Evolutionary conservation across 1,140 invertebrate genomes (phyloP).

Genomic region (Colletes gigas): DNA sequence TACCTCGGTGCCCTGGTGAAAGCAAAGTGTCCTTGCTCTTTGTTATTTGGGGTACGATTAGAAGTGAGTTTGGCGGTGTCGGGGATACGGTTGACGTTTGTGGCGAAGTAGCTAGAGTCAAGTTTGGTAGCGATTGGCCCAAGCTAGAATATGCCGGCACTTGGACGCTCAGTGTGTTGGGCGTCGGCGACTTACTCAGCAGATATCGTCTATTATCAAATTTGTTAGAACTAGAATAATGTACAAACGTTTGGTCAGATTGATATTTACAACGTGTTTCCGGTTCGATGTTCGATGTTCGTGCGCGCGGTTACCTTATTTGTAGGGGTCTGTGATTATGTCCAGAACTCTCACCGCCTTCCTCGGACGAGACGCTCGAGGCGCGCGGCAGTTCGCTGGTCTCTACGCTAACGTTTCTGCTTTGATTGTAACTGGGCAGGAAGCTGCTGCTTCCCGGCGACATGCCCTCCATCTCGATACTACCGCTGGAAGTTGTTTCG

Average conservation of each 20-base stretch:
- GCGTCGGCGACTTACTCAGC: slow-evolving; percentile 81
- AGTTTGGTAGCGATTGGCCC: slow-evolving; percentile 88
- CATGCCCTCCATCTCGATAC: slow-evolving; percentile 87
- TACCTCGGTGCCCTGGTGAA: slow-evolving; percentile 81
- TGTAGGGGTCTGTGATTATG: slow-evolving; percentile 76
- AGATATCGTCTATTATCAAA: slow-evolving; percentile 72
- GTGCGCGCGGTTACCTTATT: slow-evolving; percentile 70
- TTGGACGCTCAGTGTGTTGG: slow-evolving; percentile 89
- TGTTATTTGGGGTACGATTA: slow-evolving; percentile 80
- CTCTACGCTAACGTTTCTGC: slow-evolving; percentile 82
- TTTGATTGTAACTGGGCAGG: slow-evolving; percentile 79
- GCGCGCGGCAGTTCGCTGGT: slow-evolving; percentile 81
- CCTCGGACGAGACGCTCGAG: slow-evolving; percentile 84
- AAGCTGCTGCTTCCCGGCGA: slow-evolving; percentile 80
- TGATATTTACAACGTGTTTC: not conserved
- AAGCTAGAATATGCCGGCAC: slow-evolving; percentile 84
- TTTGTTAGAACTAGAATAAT: slow-evolving; percentile 49
- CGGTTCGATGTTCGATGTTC: not conserved
- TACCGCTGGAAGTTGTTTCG: slow-evolving; percentile 81
- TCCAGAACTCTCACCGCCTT: slow-evolving; percentile 76
- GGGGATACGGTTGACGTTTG: slow-evolving; percentile 79
- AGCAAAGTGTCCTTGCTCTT: slow-evolving; percentile 80
- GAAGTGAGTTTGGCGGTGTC: slow-evolving; percentile 78
- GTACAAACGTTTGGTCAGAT: slow-evolving; percentile 29
- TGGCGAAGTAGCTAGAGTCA: slow-evolving; percentile 82